Conservation (phyloP, 2,797 vertebrate genomes). For the Hapalemur alaotrensis region DNA sequence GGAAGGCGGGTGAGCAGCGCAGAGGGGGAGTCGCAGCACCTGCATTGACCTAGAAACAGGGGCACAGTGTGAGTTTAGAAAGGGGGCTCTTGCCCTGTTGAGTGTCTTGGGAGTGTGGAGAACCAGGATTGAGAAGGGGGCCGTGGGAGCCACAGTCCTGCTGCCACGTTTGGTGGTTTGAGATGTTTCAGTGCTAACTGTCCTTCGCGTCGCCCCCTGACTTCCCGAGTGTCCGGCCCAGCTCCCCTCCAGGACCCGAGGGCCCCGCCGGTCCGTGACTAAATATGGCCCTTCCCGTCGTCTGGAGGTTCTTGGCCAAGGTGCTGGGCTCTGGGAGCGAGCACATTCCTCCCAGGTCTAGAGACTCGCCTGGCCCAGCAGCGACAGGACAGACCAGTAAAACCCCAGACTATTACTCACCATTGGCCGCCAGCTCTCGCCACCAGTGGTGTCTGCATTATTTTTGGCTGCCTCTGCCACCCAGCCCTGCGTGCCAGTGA, state of each 20-base stretch:
- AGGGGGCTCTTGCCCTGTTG: background rate
- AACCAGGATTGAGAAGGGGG: background rate
- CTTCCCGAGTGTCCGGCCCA: background rate
- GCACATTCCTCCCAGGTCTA: conserved; percentile 43
- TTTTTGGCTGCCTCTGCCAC: conserved; percentile 81
- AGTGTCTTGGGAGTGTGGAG: background rate
- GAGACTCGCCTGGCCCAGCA: conserved; percentile 60
- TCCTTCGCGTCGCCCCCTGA: background rate
- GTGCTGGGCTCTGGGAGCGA: conserved; percentile 57
- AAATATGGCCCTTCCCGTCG: conserved; percentile 20
- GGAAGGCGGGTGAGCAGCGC: background rate
- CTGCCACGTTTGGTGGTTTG: background rate
- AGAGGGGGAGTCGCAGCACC: rapidly evolving
- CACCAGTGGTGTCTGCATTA: conserved; percentile 88
- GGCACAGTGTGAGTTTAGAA: background rate
- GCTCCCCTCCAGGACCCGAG: background rate
- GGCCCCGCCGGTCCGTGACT: background rate
- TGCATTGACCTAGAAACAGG: background rate
- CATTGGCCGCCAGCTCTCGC: conserved; percentile 75
- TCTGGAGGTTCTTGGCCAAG: conserved; percentile 46
- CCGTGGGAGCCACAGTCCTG: background rate
- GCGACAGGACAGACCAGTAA: conserved; percentile 69
- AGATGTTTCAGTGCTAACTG: background rate
- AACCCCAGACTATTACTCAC: conserved; percentile 88
- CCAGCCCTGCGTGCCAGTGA: conserved; percentile 79